Conservation (phyloP, 2,113 vertebrate genomes). For the Carlito syrichta region DNA sequence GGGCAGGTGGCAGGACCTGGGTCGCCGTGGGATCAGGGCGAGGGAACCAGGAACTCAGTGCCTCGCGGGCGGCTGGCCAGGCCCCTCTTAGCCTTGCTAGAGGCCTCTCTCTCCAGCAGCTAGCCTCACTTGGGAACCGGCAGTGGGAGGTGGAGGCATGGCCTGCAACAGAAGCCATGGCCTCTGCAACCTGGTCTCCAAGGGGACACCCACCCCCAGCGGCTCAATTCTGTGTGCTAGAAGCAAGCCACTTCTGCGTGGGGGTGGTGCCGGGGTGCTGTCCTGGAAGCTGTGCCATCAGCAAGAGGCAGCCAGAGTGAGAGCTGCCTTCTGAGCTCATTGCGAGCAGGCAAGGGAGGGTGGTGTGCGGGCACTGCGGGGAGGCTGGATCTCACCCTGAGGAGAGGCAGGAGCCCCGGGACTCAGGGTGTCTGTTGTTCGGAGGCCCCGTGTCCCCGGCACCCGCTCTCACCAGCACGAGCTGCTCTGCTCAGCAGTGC, state of each 20-base stretch:
- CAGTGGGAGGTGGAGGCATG: not conserved
- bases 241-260: not conserved
- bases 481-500: not conserved
- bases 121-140: not conserved
- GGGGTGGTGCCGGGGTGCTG: too few relatives aligned
- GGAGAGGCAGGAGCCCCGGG: too few relatives aligned
- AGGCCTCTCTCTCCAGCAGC: not conserved
- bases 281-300: not conserved
- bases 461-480: too few relatives aligned
- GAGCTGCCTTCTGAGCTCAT: too few relatives aligned
- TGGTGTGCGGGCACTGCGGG: too few relatives aligned
- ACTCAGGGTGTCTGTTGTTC: too few relatives aligned
- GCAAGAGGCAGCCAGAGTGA: too few relatives aligned
- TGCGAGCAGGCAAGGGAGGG: too few relatives aligned
- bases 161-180: not conserved
- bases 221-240: not conserved
- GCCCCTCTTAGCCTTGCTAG: not conserved
- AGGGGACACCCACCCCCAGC: not conserved
- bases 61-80: not conserved
- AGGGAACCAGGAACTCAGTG: not conserved
- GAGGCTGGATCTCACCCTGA: too few relatives aligned
- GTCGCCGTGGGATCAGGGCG: too few relatives aligned
- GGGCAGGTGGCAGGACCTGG: not conserved
- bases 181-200: not conserved
- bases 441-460: too few relatives aligned